phyloP scores from a whole-genome alignment of 2,888 invertebrate species.

The Neocrepidodera transversa region DNA sequence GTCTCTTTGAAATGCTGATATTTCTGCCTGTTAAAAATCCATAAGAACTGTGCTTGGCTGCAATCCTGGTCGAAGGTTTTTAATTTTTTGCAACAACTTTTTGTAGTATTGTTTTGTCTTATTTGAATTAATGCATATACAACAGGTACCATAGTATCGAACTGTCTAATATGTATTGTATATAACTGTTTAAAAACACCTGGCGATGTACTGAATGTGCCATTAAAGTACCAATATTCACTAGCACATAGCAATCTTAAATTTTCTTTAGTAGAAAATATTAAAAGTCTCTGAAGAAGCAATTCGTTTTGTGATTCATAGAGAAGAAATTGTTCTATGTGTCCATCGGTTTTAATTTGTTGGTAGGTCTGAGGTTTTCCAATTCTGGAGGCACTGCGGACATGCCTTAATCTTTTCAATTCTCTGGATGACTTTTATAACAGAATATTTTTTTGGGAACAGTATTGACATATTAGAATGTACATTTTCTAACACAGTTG shows the following conservation, averaged over 20 bases:
- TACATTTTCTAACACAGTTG: no score
- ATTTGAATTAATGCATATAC: conserved; percentile 7
- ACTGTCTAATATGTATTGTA: conserved; percentile 10
- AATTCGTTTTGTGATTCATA: conserved; percentile 4
- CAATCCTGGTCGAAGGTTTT: not conserved
- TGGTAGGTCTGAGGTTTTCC: no score
- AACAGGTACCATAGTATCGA: conserved; percentile 6
- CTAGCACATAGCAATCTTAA: not conserved
- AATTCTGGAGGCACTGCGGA: no score
- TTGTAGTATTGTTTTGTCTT: not conserved
- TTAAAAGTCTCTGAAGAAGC: conserved; percentile 8
- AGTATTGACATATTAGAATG: no score
- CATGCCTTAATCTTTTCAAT: no score
- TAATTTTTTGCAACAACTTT: conserved; percentile 5
- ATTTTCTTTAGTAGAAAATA: conserved; percentile 5
- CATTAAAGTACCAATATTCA: conserved; percentile 7
- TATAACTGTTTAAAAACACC: conserved; percentile 2
- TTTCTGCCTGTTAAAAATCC: conserved; percentile 8
- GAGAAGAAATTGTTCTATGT: conserved; percentile 10
- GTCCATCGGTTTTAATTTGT: conserved; percentile 1
- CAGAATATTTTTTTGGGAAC: no score
- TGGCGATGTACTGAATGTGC: conserved; percentile 5
- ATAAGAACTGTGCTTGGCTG: not conserved
- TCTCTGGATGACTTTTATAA: no score
- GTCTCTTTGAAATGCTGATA: conserved; percentile 4